These are phyloP conservation scores for Argynnis bischoffii DNA, from an alignment of 2,888 invertebrate species.

Conservation along the genomic window DNA sequence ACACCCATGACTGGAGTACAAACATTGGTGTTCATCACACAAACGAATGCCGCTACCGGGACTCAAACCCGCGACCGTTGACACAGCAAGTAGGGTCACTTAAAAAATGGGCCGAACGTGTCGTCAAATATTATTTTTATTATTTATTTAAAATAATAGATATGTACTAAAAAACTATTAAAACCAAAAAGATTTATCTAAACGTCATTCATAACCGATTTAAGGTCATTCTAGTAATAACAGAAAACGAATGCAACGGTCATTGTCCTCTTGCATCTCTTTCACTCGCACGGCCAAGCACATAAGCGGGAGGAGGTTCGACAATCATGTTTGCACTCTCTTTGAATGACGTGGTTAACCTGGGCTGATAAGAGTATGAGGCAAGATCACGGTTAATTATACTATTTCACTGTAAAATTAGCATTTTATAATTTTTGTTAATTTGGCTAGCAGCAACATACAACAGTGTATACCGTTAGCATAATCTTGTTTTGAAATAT, in stretches of 20 bases:
- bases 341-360: conserved; percentile 51
- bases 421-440: background rate
- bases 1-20: no score
- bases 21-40: no score
- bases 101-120: no score
- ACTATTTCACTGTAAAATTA: background rate
- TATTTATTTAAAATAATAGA: background rate
- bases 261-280: conserved; percentile 30
- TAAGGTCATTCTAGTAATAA: conserved; percentile 32
- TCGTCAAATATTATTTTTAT: no score
- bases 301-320: conserved; percentile 20
- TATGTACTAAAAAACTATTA: conserved; percentile 4
- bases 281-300: conserved; percentile 29
- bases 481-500: no score
- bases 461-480: background rate
- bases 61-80: no score
- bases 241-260: conserved; percentile 31
- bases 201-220: conserved; percentile 29
- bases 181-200: background rate
- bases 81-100: no score
- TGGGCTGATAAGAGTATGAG: conserved; percentile 48
- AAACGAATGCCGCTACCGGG: no score
- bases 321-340: conserved; percentile 33
- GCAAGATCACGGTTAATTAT: conserved; percentile 54
- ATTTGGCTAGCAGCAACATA: background rate